phyloP scores from a whole-genome alignment of 2,797 vertebrate genomes.

The Australoheros facetus region DNA sequence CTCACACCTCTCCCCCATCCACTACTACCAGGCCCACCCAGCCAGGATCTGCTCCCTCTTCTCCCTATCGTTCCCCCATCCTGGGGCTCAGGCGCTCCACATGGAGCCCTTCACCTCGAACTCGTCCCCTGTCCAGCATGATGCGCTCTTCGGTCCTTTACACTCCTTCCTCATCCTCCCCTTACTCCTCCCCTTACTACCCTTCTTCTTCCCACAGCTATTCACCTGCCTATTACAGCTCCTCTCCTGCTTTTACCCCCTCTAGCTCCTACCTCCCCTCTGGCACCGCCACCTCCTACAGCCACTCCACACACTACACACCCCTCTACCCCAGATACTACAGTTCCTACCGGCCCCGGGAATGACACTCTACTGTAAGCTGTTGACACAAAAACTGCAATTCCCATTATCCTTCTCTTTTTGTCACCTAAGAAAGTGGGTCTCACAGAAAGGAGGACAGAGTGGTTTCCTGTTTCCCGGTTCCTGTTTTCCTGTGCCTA shows the following conservation, averaged over 20 bases:
- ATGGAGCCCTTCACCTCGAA: slow-evolving; percentile 66
- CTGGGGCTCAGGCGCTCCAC: slow-evolving; percentile 61
- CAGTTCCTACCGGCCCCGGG: slow-evolving; percentile 86
- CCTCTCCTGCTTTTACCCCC: slow-evolving; percentile 43
- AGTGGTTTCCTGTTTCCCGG: slow-evolving; percentile 69
- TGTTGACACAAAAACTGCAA: slow-evolving; percentile 23
- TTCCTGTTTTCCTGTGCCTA: slow-evolving; percentile 72
- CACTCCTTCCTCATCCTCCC: slow-evolving; percentile 35
- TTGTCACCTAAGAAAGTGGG: slow-evolving; percentile 37
- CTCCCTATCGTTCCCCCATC: slow-evolving; percentile 70
- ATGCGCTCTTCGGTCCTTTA: slow-evolving; percentile 60
- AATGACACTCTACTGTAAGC: slow-evolving; percentile 68
- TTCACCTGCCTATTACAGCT: slow-evolving; percentile 45
- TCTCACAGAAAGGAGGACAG: slow-evolving; percentile 88
- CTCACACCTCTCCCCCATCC: slow-evolving; percentile 39
- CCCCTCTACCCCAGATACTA: slow-evolving; percentile 77
- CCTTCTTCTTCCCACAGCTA: slow-evolving; percentile 51
- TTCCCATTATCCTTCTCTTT: slow-evolving; percentile 40
- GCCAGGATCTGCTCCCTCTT: slow-evolving; percentile 69
- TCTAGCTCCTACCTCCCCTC: slow-evolving; percentile 54
- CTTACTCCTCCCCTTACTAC: slow-evolving; percentile 55
- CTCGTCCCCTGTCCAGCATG: slow-evolving; percentile 71
- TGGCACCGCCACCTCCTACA: slow-evolving; percentile 55
- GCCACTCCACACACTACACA: slow-evolving; percentile 70
- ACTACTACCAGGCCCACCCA: slow-evolving; percentile 32